Evolutionary conservation across 1,140 invertebrate species (phyloP).

Genomic region (Sitobion miscanthi): DNA sequence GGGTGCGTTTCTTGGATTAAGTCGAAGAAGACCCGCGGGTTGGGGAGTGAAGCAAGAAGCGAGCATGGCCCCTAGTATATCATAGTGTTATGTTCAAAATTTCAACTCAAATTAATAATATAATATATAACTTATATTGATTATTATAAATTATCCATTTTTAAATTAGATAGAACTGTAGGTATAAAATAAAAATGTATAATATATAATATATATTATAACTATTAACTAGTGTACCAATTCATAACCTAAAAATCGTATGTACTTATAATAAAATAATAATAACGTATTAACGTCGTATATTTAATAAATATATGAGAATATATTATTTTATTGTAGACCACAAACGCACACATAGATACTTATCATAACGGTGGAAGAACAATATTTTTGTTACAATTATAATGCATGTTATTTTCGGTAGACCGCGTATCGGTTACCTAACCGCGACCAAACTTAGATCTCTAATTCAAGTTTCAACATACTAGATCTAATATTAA

Average conservation of each 20-base stretch:
- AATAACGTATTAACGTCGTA: not conserved
- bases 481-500: not conserved
- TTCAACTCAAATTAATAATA: no score
- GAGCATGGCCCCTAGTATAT: no score
- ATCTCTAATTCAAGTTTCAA: not conserved
- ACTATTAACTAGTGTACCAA: not conserved
- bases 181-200: no score
- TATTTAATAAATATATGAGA: not conserved
- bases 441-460: not conserved
- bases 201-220: not conserved
- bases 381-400: not conserved
- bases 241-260: not conserved
- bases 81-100: no score
- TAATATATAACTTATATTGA: no score
- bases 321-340: not conserved
- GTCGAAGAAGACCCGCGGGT: no score
- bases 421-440: not conserved
- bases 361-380: not conserved
- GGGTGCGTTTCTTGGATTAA: no score
- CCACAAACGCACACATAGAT: not conserved
- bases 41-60: no score
- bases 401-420: conserved; percentile 3
- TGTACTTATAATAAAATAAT: not conserved
- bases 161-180: no score
- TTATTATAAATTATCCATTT: no score